Evolutionary conservation across 1,140 invertebrate genomes (phyloP).

Genomic region (Rhyzopertha dominica): DNA sequence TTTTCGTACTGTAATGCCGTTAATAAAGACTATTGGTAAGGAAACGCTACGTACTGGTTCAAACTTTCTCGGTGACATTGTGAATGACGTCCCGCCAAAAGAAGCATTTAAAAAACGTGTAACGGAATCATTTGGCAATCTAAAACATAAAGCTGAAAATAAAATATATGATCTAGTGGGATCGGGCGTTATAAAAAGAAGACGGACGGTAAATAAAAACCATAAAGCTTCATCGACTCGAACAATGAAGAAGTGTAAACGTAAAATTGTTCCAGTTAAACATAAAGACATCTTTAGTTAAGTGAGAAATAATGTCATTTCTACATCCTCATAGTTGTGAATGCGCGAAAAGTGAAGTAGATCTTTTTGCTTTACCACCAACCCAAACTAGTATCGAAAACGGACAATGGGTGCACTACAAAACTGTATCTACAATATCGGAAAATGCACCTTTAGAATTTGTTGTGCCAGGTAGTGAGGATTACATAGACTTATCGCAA

Average conservation of each 20-base stretch:
- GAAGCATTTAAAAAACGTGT: too few species aligned
- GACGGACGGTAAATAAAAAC: too few species aligned
- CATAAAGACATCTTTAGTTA: background rate
- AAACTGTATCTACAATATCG: conserved; percentile 42
- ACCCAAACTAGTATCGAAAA: conserved; percentile 45
- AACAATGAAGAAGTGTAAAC: background rate
- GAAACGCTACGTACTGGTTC: conserved; percentile 17
- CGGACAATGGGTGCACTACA: conserved; percentile 41
- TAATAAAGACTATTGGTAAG: conserved; percentile 30
- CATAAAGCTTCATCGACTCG: too few species aligned
- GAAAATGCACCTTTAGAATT: conserved; percentile 45
- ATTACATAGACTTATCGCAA: conserved; percentile 12
- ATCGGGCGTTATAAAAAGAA: too few species aligned
- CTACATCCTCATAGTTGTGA: conserved; percentile 28
- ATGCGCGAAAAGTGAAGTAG: conserved; percentile 42
- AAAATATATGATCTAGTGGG: too few species aligned
- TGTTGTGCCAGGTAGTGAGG: conserved; percentile 37
- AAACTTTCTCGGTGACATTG: conserved; percentile 10
- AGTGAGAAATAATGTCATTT: conserved; percentile 21
- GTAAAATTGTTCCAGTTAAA: conserved; percentile 1
- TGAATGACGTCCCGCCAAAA: conserved; percentile 9
- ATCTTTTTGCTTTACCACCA: conserved; percentile 45
- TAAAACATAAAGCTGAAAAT: too few species aligned
- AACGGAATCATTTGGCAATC: too few species aligned
- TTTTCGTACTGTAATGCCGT: conserved; percentile 34